Percentiles rank a stretch among this genome's conserved stretches.
These are phyloP conservation scores for Oryzias melastigma DNA, from an alignment of 2,113 vertebrate genomes.

Conservation along the genomic window DNA sequence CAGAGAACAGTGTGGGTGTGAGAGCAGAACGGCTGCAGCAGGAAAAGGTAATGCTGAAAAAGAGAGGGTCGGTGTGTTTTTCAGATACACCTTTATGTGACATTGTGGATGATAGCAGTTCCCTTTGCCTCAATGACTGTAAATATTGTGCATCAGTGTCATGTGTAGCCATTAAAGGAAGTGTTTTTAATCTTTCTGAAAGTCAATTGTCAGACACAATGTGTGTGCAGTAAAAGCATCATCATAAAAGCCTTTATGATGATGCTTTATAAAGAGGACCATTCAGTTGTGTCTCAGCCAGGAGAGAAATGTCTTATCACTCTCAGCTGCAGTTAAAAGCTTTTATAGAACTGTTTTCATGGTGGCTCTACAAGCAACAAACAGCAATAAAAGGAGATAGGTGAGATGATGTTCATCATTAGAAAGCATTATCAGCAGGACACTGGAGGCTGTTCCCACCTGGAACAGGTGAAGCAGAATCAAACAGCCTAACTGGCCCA, in stretches of 20 bases:
- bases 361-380: slow-evolving; percentile 40
- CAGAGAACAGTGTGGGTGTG: slow-evolving; percentile 35
- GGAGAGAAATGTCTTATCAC: slow-evolving; percentile 50
- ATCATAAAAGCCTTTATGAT: slow-evolving; percentile 36
- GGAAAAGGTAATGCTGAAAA: no score
- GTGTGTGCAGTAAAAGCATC: slow-evolving; percentile 8
- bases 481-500: slow-evolving; percentile 11
- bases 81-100: slow-evolving; percentile 55
- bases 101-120: background rate
- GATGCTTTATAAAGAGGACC: slow-evolving; percentile 25
- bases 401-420: slow-evolving; percentile 31
- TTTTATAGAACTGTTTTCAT: slow-evolving; percentile 51
- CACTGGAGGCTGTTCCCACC: background rate
- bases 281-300: slow-evolving; percentile 6
- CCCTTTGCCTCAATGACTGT: no score
- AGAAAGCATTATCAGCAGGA: slow-evolving; percentile 31
- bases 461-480: slow-evolving; percentile 31
- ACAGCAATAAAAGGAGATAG: slow-evolving; percentile 62
- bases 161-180: background rate
- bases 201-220: background rate
- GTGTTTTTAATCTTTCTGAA: background rate
- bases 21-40: slow-evolving; percentile 36
- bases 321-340: slow-evolving; percentile 50
- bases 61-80: slow-evolving; percentile 24
- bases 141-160: no score